These are phyloP conservation scores for Galendromus occidentalis DNA, from an alignment of 1,140 invertebrate species.

Conservation along the genomic window DNA sequence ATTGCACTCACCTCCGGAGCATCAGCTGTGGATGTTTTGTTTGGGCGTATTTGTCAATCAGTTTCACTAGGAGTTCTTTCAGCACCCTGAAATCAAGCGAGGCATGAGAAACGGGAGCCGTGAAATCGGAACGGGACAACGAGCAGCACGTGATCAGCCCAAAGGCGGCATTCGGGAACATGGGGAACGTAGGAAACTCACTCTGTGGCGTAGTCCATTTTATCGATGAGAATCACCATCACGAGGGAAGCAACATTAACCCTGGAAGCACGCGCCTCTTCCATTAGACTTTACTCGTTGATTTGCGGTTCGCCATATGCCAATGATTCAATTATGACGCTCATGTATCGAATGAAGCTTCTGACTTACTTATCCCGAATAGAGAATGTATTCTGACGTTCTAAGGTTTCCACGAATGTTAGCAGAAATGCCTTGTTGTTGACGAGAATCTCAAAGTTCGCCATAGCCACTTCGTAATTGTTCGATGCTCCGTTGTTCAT, in stretches of 20 bases:
- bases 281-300: neutral
- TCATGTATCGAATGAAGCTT: neutral
- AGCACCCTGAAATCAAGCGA: conserved; percentile 35
- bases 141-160: no score
- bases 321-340: neutral
- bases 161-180: no score
- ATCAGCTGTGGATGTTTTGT: conserved; percentile 74
- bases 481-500: conserved; percentile 52
- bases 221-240: conserved; percentile 76
- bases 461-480: conserved; percentile 76
- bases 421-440: conserved; percentile 81
- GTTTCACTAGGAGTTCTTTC: conserved; percentile 54
- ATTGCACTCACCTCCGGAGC: conserved; percentile 36
- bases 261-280: conserved; percentile 26
- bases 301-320: neutral
- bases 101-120: no score
- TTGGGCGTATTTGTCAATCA: conserved; percentile 70
- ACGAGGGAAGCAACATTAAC: conserved; percentile 80
- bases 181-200: conserved; percentile 19
- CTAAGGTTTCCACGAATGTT: conserved; percentile 76
- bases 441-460: conserved; percentile 78
- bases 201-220: conserved; percentile 91
- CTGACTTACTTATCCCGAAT: conserved; percentile 57
- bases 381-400: conserved; percentile 71
- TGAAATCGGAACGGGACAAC: no score